Evolutionary conservation across 2,888 invertebrate genomes (phyloP), one percentile per base, ranked within the genome.

Genomic region (Nymphalis c-album): DNA sequence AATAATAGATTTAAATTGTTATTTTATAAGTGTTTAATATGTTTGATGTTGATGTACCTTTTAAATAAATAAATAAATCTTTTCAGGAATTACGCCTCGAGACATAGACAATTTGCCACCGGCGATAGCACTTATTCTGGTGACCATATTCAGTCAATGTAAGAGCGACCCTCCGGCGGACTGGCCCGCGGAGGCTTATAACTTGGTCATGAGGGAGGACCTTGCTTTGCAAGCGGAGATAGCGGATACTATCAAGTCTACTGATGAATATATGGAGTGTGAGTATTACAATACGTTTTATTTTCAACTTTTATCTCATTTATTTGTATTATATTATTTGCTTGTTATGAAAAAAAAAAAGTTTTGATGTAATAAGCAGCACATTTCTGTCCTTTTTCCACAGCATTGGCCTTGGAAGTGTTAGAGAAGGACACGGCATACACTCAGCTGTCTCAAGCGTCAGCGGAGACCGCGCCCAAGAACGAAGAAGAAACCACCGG

Each of bases 131-230:
- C 78, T 90, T n/a, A 93, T 94, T 10, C 88, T 96, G 1, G 92
- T 96, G 18, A 86, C 96, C 0, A 93, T 94, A 72, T 94, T 96
- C 81, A 93, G 95, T 18, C 93, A 96, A 75, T 93, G 96, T 77
- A 85, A 85, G 76, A 93, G 94, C 76, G 92, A 93, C 68, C 96
- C 97, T 0, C 95, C 96, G 0, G 89, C 94, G 2, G 94, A 94
- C 82, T 96, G 96, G 96, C 94, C 95, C 0, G 90, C 93, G 26
- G 93, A 93, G 31, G 95, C 95, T 0, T 97, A 96, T 84, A 93
- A 93, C 67, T 91, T 97, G 47, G 93, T 96, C 50, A 95, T 94
- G 86, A 86, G 96, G 17, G 94, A 95, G 75, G 96, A 97, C 84
- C 87, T 96, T 70, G 95, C 95, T 0, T 87, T 93, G 1, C 93